Evolutionary conservation across 2,113 vertebrate genomes (phyloP).

Genomic region (Cryptotis parvus): DNA sequence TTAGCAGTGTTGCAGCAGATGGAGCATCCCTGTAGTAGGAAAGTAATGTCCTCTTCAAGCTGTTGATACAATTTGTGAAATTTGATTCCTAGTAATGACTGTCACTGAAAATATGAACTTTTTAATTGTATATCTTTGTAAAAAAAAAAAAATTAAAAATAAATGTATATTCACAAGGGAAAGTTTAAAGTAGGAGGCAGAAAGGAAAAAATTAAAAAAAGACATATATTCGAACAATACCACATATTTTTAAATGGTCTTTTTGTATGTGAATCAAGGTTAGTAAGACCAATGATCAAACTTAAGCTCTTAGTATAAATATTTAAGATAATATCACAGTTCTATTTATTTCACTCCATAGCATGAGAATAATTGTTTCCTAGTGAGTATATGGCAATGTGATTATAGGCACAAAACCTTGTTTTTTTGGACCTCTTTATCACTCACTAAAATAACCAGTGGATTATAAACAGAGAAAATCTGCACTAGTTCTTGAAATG

Average conservation of each 20-base stretch:
- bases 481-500: background rate
- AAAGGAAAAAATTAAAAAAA: too few relatives aligned
- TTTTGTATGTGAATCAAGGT: constrained; percentile 3
- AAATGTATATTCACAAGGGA: too few relatives aligned
- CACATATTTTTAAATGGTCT: constrained; percentile 25
- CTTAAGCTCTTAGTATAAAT: constrained; percentile 44
- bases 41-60: constrained; percentile 3
- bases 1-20: constrained; percentile 58
- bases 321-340: background rate
- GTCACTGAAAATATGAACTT: too few relatives aligned
- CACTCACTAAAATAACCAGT: background rate
- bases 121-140: too few relatives aligned
- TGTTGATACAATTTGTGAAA: constrained; percentile 51
- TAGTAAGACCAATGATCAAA: constrained; percentile 34
- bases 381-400: background rate
- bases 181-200: too few relatives aligned
- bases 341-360: constrained; percentile 1
- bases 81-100: constrained; percentile 53
- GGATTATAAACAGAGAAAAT: background rate
- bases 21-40: background rate
- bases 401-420: too few relatives aligned
- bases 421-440: background rate
- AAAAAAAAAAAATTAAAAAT: too few relatives aligned
- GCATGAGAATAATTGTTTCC: background rate
- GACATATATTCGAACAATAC: constrained; percentile 3